A percentile compares a stretch with the other conserved stretches of the same genome.
Conservation (phyloP, 2,888 invertebrate species). For the Pteria penguin region DNA sequence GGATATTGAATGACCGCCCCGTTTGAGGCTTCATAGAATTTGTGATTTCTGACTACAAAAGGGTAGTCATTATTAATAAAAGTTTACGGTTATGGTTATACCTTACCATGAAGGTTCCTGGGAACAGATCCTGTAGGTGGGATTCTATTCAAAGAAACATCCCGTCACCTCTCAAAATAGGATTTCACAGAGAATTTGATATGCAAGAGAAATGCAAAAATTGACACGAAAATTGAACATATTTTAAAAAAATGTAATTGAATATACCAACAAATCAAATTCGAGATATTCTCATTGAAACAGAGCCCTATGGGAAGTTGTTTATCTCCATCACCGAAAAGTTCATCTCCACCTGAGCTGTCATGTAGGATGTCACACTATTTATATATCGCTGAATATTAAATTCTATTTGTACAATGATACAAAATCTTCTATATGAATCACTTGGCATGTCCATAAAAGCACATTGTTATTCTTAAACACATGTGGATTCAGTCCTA, state of each 20-base stretch:
- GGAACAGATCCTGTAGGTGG: too few relatives aligned
- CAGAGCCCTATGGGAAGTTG: too few relatives aligned
- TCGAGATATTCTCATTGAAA: too few relatives aligned
- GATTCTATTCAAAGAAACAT: too few relatives aligned
- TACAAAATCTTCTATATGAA: not conserved
- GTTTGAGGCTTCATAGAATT: not conserved
- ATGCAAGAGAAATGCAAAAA: too few relatives aligned
- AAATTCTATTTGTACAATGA: conserved; percentile 7
- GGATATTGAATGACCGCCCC: not conserved
- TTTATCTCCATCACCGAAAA: too few relatives aligned
- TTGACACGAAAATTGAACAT: too few relatives aligned
- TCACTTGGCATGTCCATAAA: not conserved
- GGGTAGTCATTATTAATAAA: not conserved
- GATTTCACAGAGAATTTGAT: too few relatives aligned
- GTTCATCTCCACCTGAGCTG: too few relatives aligned
- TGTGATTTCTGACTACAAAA: not conserved
- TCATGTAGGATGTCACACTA: not conserved
- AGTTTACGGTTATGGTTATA: not conserved
- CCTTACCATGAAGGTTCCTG: not conserved
- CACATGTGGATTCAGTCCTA: not conserved
- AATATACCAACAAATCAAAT: too few relatives aligned
- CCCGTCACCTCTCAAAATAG: too few relatives aligned
- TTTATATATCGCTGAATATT: not conserved
- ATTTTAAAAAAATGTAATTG: too few relatives aligned
- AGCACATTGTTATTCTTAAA: not conserved